These are phyloP conservation scores for Ophioninae sp. DNA, from an alignment of 2,888 invertebrate species.

Conservation along the genomic window DNA sequence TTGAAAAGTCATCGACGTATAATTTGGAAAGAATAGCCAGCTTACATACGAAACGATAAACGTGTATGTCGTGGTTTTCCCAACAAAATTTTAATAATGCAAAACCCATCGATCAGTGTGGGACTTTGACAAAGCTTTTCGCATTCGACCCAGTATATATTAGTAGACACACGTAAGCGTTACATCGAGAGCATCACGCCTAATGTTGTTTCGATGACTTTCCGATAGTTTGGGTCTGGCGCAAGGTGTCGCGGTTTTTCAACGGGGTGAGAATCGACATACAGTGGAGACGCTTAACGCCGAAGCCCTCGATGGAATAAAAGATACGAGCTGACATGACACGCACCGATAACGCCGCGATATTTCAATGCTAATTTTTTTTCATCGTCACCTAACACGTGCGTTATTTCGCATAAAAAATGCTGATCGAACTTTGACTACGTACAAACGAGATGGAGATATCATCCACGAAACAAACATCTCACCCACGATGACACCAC, in stretches of 20 bases:
- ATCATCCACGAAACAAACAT: constrained; percentile 11
- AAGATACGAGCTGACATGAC: constrained; percentile 67
- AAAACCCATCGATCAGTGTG: constrained; percentile 71
- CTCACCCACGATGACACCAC: constrained; percentile 39
- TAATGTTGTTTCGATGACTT: constrained; percentile 80
- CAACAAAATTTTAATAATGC: constrained; percentile 57
- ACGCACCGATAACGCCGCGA: constrained; percentile 40
- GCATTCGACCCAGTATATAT: constrained; percentile 42
- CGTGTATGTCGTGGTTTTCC: constrained; percentile 15
- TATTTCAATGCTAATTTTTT: constrained; percentile 77
- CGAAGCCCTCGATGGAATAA: constrained; percentile 20
- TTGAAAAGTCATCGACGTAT: not conserved
- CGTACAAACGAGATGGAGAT: constrained; percentile 14
- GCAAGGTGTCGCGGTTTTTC: constrained; percentile 67
- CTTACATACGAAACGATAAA: not conserved
- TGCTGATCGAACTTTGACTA: constrained; percentile 57
- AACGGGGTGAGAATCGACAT: constrained; percentile 17
- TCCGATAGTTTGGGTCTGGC: constrained; percentile 74
- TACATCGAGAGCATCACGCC: constrained; percentile 53
- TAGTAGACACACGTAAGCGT: constrained; percentile 30
- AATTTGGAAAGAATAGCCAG: not conserved
- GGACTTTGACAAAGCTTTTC: constrained; percentile 67
- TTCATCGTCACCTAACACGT: constrained; percentile 78
- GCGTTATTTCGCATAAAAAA: constrained; percentile 70
- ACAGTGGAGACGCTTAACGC: constrained; percentile 15